Evolutionary conservation across 2,888 invertebrate species (phyloP).

Genomic region (Pterostichus niger): DNA sequence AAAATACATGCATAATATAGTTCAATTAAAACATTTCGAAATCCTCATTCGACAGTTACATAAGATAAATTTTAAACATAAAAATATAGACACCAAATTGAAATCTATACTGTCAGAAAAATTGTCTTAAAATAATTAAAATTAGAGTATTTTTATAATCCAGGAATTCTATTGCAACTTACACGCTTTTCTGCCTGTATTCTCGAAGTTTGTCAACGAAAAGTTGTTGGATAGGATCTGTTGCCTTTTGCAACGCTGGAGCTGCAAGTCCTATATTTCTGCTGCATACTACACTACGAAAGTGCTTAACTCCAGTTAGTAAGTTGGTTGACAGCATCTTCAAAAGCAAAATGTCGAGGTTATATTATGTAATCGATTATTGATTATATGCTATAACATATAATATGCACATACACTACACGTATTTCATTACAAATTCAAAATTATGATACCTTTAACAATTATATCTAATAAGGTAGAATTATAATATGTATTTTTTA

Average conservation of each 20-base stretch:
- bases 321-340: conserved; percentile 75
- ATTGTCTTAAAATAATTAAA: too few relatives aligned
- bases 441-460: not conserved
- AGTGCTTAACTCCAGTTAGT: conserved; percentile 72
- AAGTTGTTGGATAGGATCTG: conserved; percentile 95
- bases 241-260: conserved; percentile 84
- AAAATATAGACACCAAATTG: not conserved
- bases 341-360: conserved; percentile 64
- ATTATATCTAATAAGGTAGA: not conserved
- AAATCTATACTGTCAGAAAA: too few relatives aligned
- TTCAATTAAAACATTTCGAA: not conserved
- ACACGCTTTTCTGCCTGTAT: conserved; percentile 88
- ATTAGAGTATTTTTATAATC: too few relatives aligned
- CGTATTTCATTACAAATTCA: not conserved
- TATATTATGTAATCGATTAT: conserved; percentile 58
- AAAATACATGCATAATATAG: too few relatives aligned
- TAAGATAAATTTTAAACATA: not conserved
- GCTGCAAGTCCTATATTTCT: conserved; percentile 88
- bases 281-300: conserved; percentile 77
- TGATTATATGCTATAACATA: conserved; percentile 3
- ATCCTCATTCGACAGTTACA: not conserved
- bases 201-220: conserved; percentile 95
- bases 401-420: too few relatives aligned
- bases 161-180: conserved; percentile 4
- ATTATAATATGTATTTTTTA: conserved; percentile 2